A percentile compares a stretch with the other conserved stretches of the same genome.
Evolutionary conservation across 23 tunicate genomes (phyloP).

Genomic region (Styela clava): DNA sequence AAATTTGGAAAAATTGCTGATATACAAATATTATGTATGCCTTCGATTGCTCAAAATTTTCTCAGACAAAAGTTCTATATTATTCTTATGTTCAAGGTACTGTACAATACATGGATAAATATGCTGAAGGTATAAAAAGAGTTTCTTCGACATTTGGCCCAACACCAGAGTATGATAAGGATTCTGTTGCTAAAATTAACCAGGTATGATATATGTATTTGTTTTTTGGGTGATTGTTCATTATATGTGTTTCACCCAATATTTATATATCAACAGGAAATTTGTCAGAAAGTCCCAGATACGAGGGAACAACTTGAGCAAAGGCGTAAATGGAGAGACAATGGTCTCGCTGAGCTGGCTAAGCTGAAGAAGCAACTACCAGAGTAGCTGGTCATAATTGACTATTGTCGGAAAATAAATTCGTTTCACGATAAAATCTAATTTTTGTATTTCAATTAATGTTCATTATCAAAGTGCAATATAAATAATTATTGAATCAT

Average conservation of each 20-base stretch:
- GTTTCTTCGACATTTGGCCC: slow-evolving; percentile 76
- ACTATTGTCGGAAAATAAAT: no score
- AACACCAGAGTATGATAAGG: slow-evolving; percentile 67
- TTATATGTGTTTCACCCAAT: background rate
- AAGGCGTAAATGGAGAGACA: slow-evolving; percentile 77
- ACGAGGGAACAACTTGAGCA: slow-evolving; percentile 39
- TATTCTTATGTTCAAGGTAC: no score
- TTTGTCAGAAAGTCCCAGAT: slow-evolving; percentile 51
- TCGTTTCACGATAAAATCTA: no score
- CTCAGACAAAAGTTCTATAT: no score
- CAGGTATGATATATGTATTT: slow-evolving; percentile 18
- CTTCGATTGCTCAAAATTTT: no score
- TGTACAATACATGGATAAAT: slow-evolving; percentile 80
- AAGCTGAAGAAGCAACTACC: slow-evolving; percentile 48
- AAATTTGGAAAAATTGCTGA: no score
- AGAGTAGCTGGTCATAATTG: no score
- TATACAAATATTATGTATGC: no score
- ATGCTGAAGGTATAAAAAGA: slow-evolving; percentile 59
- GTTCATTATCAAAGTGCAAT: no score
- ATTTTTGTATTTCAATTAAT: no score
- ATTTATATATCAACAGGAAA: slow-evolving; percentile 15
- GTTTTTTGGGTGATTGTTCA: background rate
- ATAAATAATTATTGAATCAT: no score
- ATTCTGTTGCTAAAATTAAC: slow-evolving; percentile 34
- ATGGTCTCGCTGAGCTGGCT: slow-evolving; percentile 69